These are phyloP conservation scores for Lordiphosa clarofinis DNA, from an alignment of 1,140 invertebrate species.

Conservation along the genomic window DNA sequence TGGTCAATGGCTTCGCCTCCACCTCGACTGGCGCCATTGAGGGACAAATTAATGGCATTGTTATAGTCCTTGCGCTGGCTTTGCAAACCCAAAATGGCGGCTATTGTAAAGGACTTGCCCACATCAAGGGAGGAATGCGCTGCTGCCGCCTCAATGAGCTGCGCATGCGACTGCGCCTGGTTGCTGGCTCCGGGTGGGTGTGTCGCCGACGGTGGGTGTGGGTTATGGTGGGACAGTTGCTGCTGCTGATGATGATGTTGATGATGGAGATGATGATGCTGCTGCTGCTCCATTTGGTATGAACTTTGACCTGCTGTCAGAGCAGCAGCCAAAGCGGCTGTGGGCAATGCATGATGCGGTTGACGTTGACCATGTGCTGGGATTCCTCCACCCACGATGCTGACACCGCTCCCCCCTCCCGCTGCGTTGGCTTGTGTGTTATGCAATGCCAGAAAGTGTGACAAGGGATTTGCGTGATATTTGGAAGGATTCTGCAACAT, in stretches of 20 bases:
- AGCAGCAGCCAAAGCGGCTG: slow-evolving; percentile 59
- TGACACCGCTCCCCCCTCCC: slow-evolving; percentile 20
- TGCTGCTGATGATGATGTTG: slow-evolving; percentile 38
- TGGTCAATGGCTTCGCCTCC: slow-evolving; percentile 28
- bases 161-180: slow-evolving; percentile 70
- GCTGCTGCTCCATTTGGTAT: slow-evolving; percentile 67
- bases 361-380: slow-evolving; percentile 58
- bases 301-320: slow-evolving; percentile 70
- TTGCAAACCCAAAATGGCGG: slow-evolving; percentile 87
- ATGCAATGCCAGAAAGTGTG: slow-evolving; percentile 79
- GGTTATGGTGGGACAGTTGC: slow-evolving; percentile 34
- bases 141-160: slow-evolving; percentile 68
- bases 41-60: slow-evolving; percentile 78
- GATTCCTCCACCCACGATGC: slow-evolving; percentile 8
- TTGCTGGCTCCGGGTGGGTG: slow-evolving; percentile 21
- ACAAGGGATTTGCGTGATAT: slow-evolving; percentile 79
- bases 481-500: slow-evolving; percentile 79
- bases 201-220: slow-evolving; percentile 28
- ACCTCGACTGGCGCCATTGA: slow-evolving; percentile 56
- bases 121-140: slow-evolving; percentile 78
- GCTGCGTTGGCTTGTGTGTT: slow-evolving; percentile 64
- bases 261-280: slow-evolving; percentile 36
- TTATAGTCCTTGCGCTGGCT: slow-evolving; percentile 75
- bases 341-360: slow-evolving; percentile 64
- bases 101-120: slow-evolving; percentile 88